phyloP scores from a whole-genome alignment of 2,888 invertebrate species.

The Drosophila percnosoma region DNA sequence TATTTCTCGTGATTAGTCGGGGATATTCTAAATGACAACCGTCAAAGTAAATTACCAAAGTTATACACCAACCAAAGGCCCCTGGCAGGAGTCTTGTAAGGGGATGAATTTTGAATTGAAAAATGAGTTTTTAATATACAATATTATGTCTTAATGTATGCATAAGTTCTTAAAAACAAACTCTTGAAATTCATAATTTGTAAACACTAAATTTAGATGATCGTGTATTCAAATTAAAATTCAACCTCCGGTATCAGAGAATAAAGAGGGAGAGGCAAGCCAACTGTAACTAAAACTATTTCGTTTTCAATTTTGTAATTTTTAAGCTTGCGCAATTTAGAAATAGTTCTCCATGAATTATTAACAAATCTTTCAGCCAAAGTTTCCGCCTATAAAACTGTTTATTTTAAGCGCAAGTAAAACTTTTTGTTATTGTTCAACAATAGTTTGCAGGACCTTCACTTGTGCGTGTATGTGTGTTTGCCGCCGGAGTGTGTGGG shows the following conservation, averaged over 20 bases:
- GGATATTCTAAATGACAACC: not conserved
- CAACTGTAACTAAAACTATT: slow-evolving; percentile 22
- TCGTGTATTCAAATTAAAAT: not conserved
- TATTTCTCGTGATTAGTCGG: not conserved
- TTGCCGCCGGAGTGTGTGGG: not conserved
- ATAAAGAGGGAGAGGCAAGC: not conserved
- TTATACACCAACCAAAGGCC: not conserved
- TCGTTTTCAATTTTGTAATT: slow-evolving; percentile 45
- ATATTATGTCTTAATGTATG: not conserved
- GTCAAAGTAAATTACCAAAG: not conserved
- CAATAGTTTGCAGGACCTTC: slow-evolving; percentile 37
- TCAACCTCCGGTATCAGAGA: not conserved
- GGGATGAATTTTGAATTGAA: not conserved
- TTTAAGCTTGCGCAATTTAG: slow-evolving; percentile 58
- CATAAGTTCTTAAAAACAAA: not conserved
- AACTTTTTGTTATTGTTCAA: slow-evolving; percentile 36
- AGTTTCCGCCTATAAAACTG: slow-evolving; percentile 34
- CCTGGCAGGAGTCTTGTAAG: not conserved
- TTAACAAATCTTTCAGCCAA: slow-evolving; percentile 64
- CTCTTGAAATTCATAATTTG: not conserved
- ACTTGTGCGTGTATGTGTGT: slow-evolving; percentile 20
- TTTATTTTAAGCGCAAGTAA: slow-evolving; percentile 45
- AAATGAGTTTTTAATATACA: not conserved
- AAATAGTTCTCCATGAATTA: slow-evolving; percentile 57
- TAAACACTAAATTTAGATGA: not conserved